These are phyloP conservation scores for Delia radicum DNA, from an alignment of 1,140 invertebrate genomes.

Conservation along the genomic window DNA sequence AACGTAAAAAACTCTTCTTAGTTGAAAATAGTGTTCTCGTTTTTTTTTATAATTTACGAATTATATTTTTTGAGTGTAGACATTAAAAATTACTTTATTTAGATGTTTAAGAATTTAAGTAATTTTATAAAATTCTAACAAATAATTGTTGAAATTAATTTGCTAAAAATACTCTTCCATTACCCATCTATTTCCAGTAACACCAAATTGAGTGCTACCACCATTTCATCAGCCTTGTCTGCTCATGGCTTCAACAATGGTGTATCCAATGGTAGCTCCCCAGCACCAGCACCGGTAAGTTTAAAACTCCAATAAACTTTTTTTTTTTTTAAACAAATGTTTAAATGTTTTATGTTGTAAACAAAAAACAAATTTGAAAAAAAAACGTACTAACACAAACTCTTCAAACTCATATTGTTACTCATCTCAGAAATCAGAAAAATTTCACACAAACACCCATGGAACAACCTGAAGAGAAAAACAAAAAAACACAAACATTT, in stretches of 20 bases:
- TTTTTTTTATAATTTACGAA: no score
- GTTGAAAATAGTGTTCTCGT: no score
- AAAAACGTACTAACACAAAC: neutral
- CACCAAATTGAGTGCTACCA: slow-evolving; percentile 51
- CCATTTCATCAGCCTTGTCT: slow-evolving; percentile 52
- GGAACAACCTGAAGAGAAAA: no score
- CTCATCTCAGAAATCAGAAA: neutral
- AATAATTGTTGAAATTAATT: neutral
- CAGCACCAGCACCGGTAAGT: slow-evolving; percentile 37
- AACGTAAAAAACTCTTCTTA: no score
- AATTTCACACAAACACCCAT: neutral
- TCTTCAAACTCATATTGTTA: neutral
- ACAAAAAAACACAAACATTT: no score
- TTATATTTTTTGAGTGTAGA: no score
- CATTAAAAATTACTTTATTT: no score
- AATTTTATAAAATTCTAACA: no score
- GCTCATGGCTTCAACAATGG: slow-evolving; percentile 48
- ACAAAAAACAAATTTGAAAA: neutral
- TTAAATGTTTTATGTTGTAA: neutral
- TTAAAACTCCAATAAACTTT: neutral
- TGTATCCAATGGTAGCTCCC: slow-evolving; percentile 47
- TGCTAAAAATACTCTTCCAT: neutral
- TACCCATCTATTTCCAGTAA: slow-evolving; percentile 35
- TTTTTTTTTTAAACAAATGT: neutral
- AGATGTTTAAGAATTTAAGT: no score